A percentile compares a stretch with the other conserved stretches of the same genome.
Conservation (phyloP, 2,113 vertebrate species). For the Ctenomys sociabilis region DNA sequence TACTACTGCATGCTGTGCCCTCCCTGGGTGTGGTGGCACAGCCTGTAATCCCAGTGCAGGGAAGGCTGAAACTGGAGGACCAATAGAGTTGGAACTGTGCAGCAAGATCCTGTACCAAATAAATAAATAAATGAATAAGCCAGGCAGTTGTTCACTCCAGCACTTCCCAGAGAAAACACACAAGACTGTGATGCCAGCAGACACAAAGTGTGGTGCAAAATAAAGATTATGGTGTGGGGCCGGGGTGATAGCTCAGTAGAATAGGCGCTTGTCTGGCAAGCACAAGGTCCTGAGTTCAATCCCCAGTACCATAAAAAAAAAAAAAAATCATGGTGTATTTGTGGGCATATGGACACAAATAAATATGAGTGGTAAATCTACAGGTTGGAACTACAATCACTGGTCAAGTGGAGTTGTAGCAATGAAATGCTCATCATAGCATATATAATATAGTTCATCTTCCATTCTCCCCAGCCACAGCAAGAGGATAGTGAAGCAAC, state of each 20-base stretch:
- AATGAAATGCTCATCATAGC: not conserved
- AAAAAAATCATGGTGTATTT: not conserved
- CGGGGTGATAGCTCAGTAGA: too few relatives aligned
- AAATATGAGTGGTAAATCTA: not conserved
- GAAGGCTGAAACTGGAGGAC: too few relatives aligned
- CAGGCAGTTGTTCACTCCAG: constrained; percentile 88
- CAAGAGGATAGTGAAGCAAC: not conserved
- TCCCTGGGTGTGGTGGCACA: too few relatives aligned
- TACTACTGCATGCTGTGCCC: too few relatives aligned
- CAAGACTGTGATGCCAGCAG: constrained; percentile 47
- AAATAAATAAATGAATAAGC: constrained; percentile 41
- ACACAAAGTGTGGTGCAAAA: constrained; percentile 26
- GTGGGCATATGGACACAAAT: not conserved
- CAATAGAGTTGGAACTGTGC: too few relatives aligned
- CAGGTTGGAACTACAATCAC: not conserved
- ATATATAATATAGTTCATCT: not conserved
- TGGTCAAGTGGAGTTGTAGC: constrained; percentile 13
- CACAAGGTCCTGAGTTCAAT: too few relatives aligned
- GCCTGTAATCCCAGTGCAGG: too few relatives aligned
- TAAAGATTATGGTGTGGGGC: too few relatives aligned
- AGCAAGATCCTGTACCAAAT: too few relatives aligned
- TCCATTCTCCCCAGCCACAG: not conserved
- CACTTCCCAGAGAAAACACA: constrained; percentile 81
- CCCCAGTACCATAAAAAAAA: constrained; percentile 49
- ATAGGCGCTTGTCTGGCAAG: too few relatives aligned